phyloP scores from a whole-genome alignment of 2,797 vertebrate species.

The Distichodus sexfasciatus region DNA sequence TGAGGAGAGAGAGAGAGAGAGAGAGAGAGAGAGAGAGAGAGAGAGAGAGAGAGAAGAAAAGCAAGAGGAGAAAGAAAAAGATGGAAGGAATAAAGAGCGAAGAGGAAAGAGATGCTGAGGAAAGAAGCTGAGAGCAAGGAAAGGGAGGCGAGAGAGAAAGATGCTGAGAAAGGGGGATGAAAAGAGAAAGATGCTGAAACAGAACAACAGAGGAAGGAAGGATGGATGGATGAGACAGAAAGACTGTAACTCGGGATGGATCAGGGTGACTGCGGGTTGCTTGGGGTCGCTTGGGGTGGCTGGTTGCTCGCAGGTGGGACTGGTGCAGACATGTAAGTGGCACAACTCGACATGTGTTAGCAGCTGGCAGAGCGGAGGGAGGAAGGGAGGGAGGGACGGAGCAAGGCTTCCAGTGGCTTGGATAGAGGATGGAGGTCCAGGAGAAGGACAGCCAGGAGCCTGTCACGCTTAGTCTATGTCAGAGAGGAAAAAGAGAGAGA shows the following conservation, averaged over 20 bases:
- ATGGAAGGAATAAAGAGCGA: not conserved
- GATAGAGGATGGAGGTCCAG: not conserved
- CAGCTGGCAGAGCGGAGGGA: constrained; percentile 35
- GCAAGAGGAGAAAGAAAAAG: constrained; percentile 5
- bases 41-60: not conserved
- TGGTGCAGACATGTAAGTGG: constrained; percentile 10
- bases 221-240: too few species aligned
- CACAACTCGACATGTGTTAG: constrained; percentile 35
- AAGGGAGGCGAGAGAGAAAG: constrained; percentile 23
- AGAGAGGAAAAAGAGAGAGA: not conserved
- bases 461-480: constrained; percentile 35
- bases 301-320: not conserved
- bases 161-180: too few species aligned
- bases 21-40: constrained; percentile 16
- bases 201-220: too few species aligned
- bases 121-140: constrained; percentile 29
- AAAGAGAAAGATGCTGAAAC: too few species aligned
- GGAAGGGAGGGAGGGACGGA: not conserved
- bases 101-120: constrained; percentile 36
- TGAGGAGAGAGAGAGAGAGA: constrained; percentile 34
- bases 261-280: too few species aligned
- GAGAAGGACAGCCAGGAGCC: constrained; percentile 34
- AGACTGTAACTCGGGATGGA: too few species aligned
- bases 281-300: constrained; percentile 11
- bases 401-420: not conserved